phyloP scores from a whole-genome alignment of 2,113 vertebrate genomes.

The Casuarius casuarius region DNA sequence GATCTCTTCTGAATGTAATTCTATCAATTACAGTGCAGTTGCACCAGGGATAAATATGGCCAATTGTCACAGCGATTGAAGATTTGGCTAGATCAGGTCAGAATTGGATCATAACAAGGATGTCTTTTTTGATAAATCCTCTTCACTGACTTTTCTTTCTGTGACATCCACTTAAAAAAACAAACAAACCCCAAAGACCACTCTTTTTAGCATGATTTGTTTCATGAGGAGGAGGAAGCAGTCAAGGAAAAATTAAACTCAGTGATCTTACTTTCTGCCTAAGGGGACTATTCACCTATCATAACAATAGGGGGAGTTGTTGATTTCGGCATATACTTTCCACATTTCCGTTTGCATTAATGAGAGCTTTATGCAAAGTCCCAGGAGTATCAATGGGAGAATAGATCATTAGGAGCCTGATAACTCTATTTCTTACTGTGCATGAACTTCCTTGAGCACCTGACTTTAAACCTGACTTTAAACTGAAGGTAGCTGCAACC shows the following conservation, averaged over 20 bases:
- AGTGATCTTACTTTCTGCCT: conserved; percentile 60
- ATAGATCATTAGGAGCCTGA: conserved; percentile 68
- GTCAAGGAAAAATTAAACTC: conserved; percentile 65
- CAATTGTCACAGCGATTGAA: conserved; percentile 45
- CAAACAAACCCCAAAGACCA: conserved; percentile 27
- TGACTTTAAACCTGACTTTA: conserved; percentile 55
- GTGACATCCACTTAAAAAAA: conserved; percentile 59
- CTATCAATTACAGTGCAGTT: conserved; percentile 50
- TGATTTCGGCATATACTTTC: conserved; percentile 54
- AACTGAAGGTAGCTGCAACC: not conserved
- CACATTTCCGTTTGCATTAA: conserved; percentile 69
- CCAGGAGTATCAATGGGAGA: conserved; percentile 71
- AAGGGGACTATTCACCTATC: conserved; percentile 60
- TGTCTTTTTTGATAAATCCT: conserved; percentile 64
- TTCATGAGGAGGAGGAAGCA: conserved; percentile 58
- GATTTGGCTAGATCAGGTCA: conserved; percentile 46
- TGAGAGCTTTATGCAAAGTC: conserved; percentile 66
- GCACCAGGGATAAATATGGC: conserved; percentile 12
- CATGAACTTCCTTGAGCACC: conserved; percentile 50
- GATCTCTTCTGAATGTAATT: conserved; percentile 33
- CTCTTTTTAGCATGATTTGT: conserved; percentile 54
- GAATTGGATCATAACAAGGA: conserved; percentile 21
- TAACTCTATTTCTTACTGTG: conserved; percentile 71
- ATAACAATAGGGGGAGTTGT: conserved; percentile 69
- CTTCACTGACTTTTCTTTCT: conserved; percentile 42